Base-by-base conservation (phyloP, 2,888 invertebrate species). In the Embidobia sp. region DNA sequence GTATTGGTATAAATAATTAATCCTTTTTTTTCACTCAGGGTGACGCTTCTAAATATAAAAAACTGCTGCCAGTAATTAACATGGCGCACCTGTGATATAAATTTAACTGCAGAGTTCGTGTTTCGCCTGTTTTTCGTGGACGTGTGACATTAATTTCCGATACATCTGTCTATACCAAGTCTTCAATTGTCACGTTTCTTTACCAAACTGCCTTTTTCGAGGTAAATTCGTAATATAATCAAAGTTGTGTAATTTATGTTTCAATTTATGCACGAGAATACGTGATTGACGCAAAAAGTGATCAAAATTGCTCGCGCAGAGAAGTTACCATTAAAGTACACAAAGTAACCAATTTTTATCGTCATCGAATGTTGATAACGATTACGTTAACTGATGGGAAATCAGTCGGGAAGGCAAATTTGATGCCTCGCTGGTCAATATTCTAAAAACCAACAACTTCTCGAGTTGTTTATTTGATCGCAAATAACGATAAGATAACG, bases 161-260 rank as follows among this genome's bases (percentile, higher is more conserved):
- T 55, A 55, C 55, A 55, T 55, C 55, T 42, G 40, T 55, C 55
- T 27, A 42, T 53, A 53, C 16, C 0, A 53, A 37, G 13, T 26
- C n/a, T 15, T 10, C n/a, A 19, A 18, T 16, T 27, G 42, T 29
- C 29, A 18, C 29, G 29, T 29, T 55, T 55, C 55, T 53, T 53
- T 55, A 18, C 37, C 26, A 37, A 15, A 13, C 15, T 37, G 53
- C 35, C 53, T 42, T 42, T 29, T 27, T 42, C 11, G 10, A 29
- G 42, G 29, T 42, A 29, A 16, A 42, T 55, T 29, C 18, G 40
- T 42, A 57, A 44, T 44, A 27, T 8, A 29, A 29, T 57, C n/a
- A 27, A 7, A 29, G 42, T 29, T 11, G 13, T 13, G 13, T 18
- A 16, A 55, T 55, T 55, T 29, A 40, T 42, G 11, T 29, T 29